Conservation (phyloP, 2,113 vertebrate species). For the Alligator sinensis region DNA sequence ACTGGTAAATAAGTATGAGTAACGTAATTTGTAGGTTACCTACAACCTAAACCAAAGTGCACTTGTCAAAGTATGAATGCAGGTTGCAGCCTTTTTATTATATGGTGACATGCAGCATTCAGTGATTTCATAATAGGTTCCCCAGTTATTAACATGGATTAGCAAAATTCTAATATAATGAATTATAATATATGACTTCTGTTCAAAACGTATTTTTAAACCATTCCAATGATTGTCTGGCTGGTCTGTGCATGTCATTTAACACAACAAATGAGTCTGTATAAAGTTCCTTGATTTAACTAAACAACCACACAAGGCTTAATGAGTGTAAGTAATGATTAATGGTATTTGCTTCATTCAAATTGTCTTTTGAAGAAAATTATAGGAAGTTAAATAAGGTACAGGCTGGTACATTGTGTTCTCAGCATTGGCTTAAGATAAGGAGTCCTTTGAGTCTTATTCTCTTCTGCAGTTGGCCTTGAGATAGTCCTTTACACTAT, state of each 20-base stretch:
- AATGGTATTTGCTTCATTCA: not conserved
- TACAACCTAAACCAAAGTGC: constrained; percentile 15
- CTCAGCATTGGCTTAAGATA: not conserved
- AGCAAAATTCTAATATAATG: not conserved
- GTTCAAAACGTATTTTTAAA: not conserved
- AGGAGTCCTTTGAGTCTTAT: not conserved
- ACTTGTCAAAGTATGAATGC: constrained; percentile 50
- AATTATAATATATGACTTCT: not conserved
- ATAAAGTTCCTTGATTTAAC: not conserved
- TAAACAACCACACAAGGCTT: not conserved
- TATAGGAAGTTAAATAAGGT: not conserved
- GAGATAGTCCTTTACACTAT: not conserved
- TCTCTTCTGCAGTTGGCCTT: not conserved
- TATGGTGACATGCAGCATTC: not conserved
- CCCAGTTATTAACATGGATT: not conserved
- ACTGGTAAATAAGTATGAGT: not conserved
- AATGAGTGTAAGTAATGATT: not conserved
- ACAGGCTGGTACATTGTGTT: not conserved
- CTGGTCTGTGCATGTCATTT: not conserved
- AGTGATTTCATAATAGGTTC: not conserved
- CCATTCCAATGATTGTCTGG: not conserved
- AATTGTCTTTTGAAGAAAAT: not conserved
- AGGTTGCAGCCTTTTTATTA: not conserved
- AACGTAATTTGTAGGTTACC: not conserved
- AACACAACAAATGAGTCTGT: not conserved